These are phyloP conservation scores for Pachycephus smyrnensis DNA, from an alignment of 2,888 invertebrate genomes.

Conservation along the genomic window DNA sequence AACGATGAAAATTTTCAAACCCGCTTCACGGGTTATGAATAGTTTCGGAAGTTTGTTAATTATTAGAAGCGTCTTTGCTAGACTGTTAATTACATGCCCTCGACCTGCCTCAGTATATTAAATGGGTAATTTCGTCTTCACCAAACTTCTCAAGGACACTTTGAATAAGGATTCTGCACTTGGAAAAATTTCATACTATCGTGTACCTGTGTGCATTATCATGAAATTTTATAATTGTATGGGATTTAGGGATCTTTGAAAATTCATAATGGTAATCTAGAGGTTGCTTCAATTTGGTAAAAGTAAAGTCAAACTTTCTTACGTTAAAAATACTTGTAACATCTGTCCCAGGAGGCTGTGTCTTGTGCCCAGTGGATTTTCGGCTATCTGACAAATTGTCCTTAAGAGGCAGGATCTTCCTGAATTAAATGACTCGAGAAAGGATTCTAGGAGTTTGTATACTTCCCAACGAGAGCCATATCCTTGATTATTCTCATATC, in stretches of 20 bases:
- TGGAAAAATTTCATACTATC: background rate
- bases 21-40: background rate
- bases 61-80: background rate
- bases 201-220: background rate
- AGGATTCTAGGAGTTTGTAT: conserved; percentile 56
- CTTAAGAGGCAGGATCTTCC: conserved; percentile 78
- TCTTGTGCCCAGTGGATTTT: conserved; percentile 75
- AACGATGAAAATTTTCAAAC: background rate
- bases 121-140: background rate
- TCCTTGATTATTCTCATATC: background rate
- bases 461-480: conserved; percentile 53
- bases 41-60: background rate
- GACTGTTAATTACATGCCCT: background rate
- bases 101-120: background rate
- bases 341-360: conserved; percentile 81
- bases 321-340: conserved; percentile 79
- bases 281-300: too few relatives aligned
- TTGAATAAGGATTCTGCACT: background rate
- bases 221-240: background rate
- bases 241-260: background rate
- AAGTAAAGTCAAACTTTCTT: conserved; percentile 30
- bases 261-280: background rate
- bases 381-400: conserved; percentile 82
- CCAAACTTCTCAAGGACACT: background rate
- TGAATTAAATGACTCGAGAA: conserved; percentile 45